Percentiles rank a stretch among this genome's conserved stretches.
Conservation (phyloP, 2,113 vertebrate species). For the Grammomys dolichurus region DNA sequence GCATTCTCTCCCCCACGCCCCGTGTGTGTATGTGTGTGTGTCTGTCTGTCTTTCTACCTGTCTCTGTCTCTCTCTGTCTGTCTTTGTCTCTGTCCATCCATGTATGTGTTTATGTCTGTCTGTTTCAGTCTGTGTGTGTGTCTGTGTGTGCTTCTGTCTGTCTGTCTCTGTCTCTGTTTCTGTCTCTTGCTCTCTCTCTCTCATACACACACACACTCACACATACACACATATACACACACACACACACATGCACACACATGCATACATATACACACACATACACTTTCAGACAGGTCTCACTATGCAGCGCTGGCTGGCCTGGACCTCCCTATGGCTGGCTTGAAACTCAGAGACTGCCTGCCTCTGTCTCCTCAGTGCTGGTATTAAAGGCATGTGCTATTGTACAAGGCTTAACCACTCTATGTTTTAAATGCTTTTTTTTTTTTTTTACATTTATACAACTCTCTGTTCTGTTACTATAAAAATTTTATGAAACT, state of each 20-base stretch:
- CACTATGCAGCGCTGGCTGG: background rate
- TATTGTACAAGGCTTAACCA: background rate
- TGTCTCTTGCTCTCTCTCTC: too few species aligned
- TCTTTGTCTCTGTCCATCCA: background rate
- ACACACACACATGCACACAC: too few species aligned
- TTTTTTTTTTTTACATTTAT: background rate
- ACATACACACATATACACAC: too few species aligned
- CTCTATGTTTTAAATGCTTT: background rate
- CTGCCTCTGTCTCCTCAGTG: background rate
- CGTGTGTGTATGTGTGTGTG: background rate
- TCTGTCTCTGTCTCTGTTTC: too few species aligned
- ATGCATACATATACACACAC: too few species aligned
- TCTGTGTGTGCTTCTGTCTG: too few species aligned
- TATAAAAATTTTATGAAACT: background rate
- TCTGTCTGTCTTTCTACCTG: too few species aligned
- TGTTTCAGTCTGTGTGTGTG: too few species aligned
- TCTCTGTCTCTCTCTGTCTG: too few species aligned
- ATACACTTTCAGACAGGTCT: background rate
- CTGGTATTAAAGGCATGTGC: background rate
- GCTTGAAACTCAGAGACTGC: background rate
- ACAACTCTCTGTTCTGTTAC: background rate
- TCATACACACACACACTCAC: too few species aligned
- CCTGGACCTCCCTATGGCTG: background rate
- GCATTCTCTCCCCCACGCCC: background rate
- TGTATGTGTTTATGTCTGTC: background rate